phyloP scores from a whole-genome alignment of 2,797 vertebrate species.

The Spondyliosoma cantharus region DNA sequence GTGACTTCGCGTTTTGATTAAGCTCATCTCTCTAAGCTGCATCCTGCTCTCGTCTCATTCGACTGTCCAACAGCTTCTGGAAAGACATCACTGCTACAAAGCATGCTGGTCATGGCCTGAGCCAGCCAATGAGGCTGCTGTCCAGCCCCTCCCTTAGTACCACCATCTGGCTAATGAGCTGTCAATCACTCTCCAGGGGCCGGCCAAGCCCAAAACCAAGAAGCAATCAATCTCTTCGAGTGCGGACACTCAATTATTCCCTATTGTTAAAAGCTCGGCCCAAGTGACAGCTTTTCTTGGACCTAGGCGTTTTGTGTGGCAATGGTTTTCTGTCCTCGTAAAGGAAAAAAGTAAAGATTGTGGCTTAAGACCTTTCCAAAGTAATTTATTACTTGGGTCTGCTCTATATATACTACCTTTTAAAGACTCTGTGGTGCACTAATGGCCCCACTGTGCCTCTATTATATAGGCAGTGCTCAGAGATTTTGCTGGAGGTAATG shows the following conservation, averaged over 20 bases:
- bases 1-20: constrained; percentile 38
- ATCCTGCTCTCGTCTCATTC: constrained; percentile 33
- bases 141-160: constrained; percentile 66
- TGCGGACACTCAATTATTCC: constrained; percentile 69
- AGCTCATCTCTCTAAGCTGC: constrained; percentile 17
- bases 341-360: constrained; percentile 17
- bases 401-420: constrained; percentile 36
- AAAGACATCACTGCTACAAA: constrained; percentile 54
- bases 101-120: constrained; percentile 58
- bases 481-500: constrained; percentile 44
- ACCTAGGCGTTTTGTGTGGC: constrained; percentile 20
- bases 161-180: constrained; percentile 84
- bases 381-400: constrained; percentile 33
- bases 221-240: constrained; percentile 75
- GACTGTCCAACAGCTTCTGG: constrained; percentile 44
- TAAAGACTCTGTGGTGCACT: constrained; percentile 32
- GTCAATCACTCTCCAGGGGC: constrained; percentile 77
- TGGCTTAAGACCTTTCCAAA: constrained; percentile 17
- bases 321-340: constrained; percentile 33
- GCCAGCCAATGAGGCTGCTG: constrained; percentile 57
- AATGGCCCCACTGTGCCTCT: constrained; percentile 41
- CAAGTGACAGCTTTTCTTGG: constrained; percentile 48
- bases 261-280: constrained; percentile 62
- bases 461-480: constrained; percentile 18
- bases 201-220: constrained; percentile 65